phyloP scores from a whole-genome alignment of 2,113 vertebrate genomes.

The Pontoporia blainvillei region DNA sequence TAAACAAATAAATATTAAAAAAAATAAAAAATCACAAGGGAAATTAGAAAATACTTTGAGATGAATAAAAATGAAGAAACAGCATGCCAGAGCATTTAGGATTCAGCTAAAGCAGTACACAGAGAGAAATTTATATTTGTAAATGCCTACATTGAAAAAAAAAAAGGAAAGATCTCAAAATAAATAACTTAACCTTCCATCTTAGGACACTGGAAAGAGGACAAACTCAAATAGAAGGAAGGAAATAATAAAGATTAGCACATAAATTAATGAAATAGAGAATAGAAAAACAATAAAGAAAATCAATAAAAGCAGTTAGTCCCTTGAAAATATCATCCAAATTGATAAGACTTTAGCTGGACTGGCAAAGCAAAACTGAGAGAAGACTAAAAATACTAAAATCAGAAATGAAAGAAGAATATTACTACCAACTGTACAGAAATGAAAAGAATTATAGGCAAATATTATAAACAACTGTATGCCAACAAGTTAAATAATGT shows the following conservation, averaged over 20 bases:
- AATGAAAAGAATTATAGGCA: too few relatives aligned
- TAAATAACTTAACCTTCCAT: not conserved
- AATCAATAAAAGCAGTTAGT: too few relatives aligned
- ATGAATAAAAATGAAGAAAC: not conserved
- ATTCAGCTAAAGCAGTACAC: not conserved
- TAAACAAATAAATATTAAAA: too few relatives aligned
- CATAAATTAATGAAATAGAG: not conserved
- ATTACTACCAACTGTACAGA: too few relatives aligned
- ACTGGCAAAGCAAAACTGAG: not conserved
- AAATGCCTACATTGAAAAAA: not conserved
- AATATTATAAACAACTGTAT: not conserved
- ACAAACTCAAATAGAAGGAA: not conserved
- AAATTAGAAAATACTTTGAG: not conserved
- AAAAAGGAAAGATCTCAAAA: not conserved
- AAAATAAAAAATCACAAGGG: not conserved
- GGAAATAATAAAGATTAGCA: not conserved
- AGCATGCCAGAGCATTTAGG: not conserved
- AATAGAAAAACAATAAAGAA: too few relatives aligned
- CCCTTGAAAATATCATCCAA: too few relatives aligned
- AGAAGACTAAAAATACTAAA: not conserved
- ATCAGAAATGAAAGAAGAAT: too few relatives aligned
- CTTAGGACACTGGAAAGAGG: too few relatives aligned
- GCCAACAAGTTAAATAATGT: not conserved
- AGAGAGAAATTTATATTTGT: not conserved
- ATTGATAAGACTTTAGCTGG: too few relatives aligned